phyloP scores from a whole-genome alignment of 2,113 vertebrate genomes.

The Rana temporaria region DNA sequence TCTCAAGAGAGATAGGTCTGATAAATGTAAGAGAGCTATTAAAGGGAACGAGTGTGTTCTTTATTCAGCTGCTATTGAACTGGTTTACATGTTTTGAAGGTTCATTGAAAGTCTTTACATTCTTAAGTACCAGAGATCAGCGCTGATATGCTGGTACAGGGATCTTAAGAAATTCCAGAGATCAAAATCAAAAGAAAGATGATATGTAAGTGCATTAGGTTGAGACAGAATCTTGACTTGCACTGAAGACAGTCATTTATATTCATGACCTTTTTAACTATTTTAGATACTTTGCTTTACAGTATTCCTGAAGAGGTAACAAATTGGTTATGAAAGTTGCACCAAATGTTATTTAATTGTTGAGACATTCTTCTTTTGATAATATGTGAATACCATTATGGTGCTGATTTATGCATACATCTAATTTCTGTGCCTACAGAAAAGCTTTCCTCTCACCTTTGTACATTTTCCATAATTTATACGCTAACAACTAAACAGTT shows the following conservation, averaged over 20 bases:
- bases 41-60: neutral
- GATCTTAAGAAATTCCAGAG: slow-evolving; percentile 24
- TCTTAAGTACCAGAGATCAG: neutral
- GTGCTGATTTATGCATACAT: too few relatives aligned
- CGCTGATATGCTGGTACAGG: neutral
- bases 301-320: too few relatives aligned
- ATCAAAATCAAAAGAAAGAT: slow-evolving; percentile 17
- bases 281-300: neutral
- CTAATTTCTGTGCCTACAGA: too few relatives aligned
- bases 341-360: too few relatives aligned
- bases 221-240: slow-evolving; percentile 19
- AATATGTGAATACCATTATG: too few relatives aligned
- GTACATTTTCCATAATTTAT: too few relatives aligned
- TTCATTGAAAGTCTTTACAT: slow-evolving; percentile 20
- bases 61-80: neutral
- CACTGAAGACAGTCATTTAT: slow-evolving; percentile 8
- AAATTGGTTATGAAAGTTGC: too few relatives aligned
- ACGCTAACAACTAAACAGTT: too few relatives aligned
- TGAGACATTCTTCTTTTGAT: too few relatives aligned
- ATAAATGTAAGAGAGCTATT: slow-evolving; percentile 17
- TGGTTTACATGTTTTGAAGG: slow-evolving; percentile 8
- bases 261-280: neutral
- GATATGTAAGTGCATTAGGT: slow-evolving; percentile 18
- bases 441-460: too few relatives aligned
- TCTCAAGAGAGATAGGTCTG: slow-evolving; percentile 18